Evolutionary conservation across 2,888 invertebrate species (phyloP).

Genomic region (Scotopteryx bipunctaria): DNA sequence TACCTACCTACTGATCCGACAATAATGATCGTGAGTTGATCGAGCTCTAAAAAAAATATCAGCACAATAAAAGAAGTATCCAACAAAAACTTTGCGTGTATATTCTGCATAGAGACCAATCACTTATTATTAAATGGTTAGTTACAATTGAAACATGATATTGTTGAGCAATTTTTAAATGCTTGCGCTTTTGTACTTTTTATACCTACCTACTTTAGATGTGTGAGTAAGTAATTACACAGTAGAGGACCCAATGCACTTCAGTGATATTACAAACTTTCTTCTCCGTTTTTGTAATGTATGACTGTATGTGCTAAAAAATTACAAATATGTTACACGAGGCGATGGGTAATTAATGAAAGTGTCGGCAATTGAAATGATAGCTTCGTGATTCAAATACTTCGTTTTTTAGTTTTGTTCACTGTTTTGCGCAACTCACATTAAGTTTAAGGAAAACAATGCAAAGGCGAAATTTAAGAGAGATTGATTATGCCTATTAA

Average conservation of each 20-base stretch:
- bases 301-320: constrained; percentile 9
- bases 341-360: constrained; percentile 13
- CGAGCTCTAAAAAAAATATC: constrained; percentile 25
- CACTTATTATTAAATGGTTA: constrained; percentile 17
- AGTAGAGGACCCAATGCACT: constrained; percentile 2
- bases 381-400: constrained; percentile 20
- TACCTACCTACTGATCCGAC: constrained; percentile 9
- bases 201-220: background rate
- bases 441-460: constrained; percentile 22
- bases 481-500: constrained; percentile 15
- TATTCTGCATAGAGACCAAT: constrained; percentile 14
- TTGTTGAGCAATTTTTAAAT: constrained; percentile 18
- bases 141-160: constrained; percentile 28
- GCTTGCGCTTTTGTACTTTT: constrained; percentile 16
- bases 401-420: too few relatives aligned
- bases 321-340: constrained; percentile 5
- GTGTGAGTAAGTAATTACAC: constrained; percentile 10
- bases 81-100: constrained; percentile 25
- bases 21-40: constrained; percentile 22
- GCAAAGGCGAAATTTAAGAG: constrained; percentile 26
- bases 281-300: constrained; percentile 13
- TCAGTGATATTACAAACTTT: constrained; percentile 17
- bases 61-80: constrained; percentile 6
- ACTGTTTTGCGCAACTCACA: constrained; percentile 16
- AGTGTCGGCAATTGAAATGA: constrained; percentile 15